Conservation (phyloP, 2,113 vertebrate genomes). For the Scomber japonicus region DNA sequence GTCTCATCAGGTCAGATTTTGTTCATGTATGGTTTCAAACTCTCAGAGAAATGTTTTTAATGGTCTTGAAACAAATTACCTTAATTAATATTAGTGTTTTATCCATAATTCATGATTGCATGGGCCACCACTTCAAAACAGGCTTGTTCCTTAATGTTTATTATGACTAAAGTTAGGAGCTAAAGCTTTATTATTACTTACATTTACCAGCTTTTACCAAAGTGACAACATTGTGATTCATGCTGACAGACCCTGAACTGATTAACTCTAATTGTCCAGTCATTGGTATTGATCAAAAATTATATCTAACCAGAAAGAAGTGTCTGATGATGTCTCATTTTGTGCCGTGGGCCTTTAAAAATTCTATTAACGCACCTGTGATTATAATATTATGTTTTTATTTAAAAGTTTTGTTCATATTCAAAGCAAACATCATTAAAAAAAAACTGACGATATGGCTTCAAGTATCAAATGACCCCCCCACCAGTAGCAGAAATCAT, state of each 20-base stretch:
- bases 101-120: background rate
- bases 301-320: background rate
- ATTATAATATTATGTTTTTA: background rate
- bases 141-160: background rate
- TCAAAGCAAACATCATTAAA: background rate
- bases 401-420: background rate
- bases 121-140: background rate
- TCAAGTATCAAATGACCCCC: slow-evolving; percentile 16
- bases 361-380: background rate
- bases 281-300: background rate
- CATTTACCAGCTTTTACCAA: background rate
- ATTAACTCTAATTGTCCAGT: background rate
- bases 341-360: background rate
- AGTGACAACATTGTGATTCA: background rate
- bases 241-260: no score
- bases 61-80: slow-evolving; percentile 12
- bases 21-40: slow-evolving; percentile 60
- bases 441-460: background rate
- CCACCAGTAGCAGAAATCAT: slow-evolving; percentile 42
- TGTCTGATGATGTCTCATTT: no score
- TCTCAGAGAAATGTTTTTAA: slow-evolving; percentile 26
- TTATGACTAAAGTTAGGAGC: no score
- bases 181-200: background rate
- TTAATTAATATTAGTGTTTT: slow-evolving; percentile 26
- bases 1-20: slow-evolving; percentile 59